Conservation (phyloP, 2,113 vertebrate genomes). For the Antidorcas marsupialis region DNA sequence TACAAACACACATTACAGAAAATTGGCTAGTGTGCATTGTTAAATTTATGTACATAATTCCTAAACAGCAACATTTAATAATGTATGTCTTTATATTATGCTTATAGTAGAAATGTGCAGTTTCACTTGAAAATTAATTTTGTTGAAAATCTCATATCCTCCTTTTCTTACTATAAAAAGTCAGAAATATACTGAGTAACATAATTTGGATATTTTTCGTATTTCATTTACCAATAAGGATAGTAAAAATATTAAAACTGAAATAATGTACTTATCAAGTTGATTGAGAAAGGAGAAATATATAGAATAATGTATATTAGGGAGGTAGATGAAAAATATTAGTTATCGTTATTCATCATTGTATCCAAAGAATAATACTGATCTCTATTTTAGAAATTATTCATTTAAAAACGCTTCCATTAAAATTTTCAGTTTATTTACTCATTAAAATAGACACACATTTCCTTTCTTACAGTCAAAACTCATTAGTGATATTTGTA, state of each 20-base stretch:
- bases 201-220: neutral
- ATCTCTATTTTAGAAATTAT: neutral
- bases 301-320: neutral
- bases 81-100: slow-evolving; percentile 43
- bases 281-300: neutral
- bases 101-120: slow-evolving; percentile 12
- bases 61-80: slow-evolving; percentile 49
- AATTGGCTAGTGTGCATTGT: slow-evolving; percentile 50
- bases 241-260: slow-evolving; percentile 27
- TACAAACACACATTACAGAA: slow-evolving; percentile 60
- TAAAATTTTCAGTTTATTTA: slow-evolving; percentile 50
- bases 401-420: slow-evolving; percentile 27
- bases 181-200: neutral
- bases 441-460: neutral
- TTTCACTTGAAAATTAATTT: slow-evolving; percentile 49
- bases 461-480: neutral
- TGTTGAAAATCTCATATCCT: neutral
- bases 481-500: neutral
- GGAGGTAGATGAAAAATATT: neutral
- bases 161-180: slow-evolving; percentile 27
- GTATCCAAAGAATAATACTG: neutral
- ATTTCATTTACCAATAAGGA: slow-evolving; percentile 15
- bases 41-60: slow-evolving; percentile 58
- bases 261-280: neutral
- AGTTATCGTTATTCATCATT: neutral